Percentiles rank a stretch among this genome's conserved stretches.
Conservation (phyloP, 2,113 vertebrate species). For the Orcinus orca region DNA sequence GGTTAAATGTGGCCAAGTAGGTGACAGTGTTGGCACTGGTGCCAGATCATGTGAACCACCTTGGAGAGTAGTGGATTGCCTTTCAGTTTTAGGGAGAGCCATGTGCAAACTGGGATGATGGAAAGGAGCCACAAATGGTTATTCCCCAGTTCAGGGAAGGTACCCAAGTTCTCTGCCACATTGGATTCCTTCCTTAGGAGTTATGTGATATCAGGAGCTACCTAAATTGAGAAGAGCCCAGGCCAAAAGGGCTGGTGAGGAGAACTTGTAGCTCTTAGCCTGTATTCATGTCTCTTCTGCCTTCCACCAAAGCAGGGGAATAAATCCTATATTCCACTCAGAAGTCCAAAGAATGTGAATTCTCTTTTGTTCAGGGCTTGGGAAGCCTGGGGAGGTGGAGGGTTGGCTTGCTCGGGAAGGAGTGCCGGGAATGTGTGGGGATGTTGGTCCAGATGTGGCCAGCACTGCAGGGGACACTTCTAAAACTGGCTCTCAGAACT, state of each 20-base stretch:
- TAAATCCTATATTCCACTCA: constrained; percentile 21
- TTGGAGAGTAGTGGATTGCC: neutral
- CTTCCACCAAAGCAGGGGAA: neutral
- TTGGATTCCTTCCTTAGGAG: neutral
- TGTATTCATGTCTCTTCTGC: neutral
- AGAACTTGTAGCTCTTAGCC: neutral
- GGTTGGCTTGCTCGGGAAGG: neutral
- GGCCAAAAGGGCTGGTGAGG: neutral
- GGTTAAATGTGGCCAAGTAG: neutral
- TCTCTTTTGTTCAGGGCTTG: neutral
- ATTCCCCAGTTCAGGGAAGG: neutral
- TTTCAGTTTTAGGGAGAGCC: neutral
- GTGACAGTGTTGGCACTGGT: neutral
- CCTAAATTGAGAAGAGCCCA: neutral
- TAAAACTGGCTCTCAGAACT: neutral
- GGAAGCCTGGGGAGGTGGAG: neutral
- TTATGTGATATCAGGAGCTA: neutral
- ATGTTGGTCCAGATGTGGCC: constrained; percentile 3
- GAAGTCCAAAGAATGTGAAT: constrained; percentile 33
- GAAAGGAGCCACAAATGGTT: neutral
- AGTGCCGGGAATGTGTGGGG: neutral
- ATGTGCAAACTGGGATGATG: neutral
- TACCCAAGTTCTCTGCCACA: neutral
- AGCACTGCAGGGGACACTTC: neutral
- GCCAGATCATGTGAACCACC: neutral